These are phyloP conservation scores for Daboia siamensis DNA, from an alignment of 2,113 vertebrate genomes.

Conservation along the genomic window DNA sequence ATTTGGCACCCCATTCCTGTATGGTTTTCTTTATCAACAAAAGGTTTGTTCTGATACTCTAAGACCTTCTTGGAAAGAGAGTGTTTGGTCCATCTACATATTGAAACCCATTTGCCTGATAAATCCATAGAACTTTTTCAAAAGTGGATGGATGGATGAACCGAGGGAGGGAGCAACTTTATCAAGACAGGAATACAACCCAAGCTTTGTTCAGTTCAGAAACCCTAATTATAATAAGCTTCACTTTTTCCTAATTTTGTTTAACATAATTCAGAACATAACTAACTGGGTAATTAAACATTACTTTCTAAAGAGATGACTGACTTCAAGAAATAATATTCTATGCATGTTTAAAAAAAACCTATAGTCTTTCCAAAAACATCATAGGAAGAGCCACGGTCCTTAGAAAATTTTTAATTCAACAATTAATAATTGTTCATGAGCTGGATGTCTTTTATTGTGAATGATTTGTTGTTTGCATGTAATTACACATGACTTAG, in stretches of 20 bases:
- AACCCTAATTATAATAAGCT: neutral
- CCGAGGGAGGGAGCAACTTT: neutral
- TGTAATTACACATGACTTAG: neutral
- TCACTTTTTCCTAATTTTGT: neutral
- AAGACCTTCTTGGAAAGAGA: neutral
- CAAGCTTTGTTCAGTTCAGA: neutral
- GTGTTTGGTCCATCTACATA: neutral
- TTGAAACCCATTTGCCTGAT: neutral
- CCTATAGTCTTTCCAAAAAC: neutral
- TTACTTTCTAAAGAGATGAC: neutral
- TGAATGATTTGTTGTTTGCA: neutral
- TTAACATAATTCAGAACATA: neutral
- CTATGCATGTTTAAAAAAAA: neutral
- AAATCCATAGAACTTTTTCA: neutral
- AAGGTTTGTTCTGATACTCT: neutral
- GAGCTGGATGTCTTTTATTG: neutral
- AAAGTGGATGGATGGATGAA: neutral
- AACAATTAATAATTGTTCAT: neutral
- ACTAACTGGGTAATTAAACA: neutral
- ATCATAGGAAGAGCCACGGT: neutral
- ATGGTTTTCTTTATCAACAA: neutral
- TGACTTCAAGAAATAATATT: neutral
- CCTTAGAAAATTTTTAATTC: neutral
- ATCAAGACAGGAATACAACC: neutral
- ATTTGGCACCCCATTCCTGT: neutral